Percentiles rank a stretch among this genome's conserved stretches.
These are phyloP conservation scores for Zelostemma sp. DNA, from an alignment of 1,140 invertebrate genomes.

Conservation along the genomic window DNA sequence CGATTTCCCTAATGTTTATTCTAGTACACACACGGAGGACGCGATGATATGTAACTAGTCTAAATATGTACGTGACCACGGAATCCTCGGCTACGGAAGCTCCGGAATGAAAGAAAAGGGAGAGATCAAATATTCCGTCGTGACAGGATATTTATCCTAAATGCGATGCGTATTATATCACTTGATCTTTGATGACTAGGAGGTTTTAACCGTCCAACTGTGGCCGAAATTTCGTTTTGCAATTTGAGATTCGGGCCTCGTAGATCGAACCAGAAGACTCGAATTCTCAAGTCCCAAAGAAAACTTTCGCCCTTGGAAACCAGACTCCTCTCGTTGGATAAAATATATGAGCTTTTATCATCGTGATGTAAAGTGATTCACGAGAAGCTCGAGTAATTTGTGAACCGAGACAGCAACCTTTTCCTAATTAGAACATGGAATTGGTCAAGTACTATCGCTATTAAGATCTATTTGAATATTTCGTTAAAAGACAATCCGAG, in stretches of 20 bases:
- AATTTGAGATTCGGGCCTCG: too few relatives aligned
- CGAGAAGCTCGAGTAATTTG: slow-evolving; percentile 25
- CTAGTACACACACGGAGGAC: slow-evolving; percentile 49
- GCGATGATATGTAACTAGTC: slow-evolving; percentile 65
- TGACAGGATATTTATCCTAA: background rate
- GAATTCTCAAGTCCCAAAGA: too few relatives aligned
- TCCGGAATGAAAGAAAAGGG: too few relatives aligned
- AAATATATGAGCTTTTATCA: too few relatives aligned
- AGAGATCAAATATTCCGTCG: too few relatives aligned
- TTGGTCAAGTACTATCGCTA: slow-evolving; percentile 62
- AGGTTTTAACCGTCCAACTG: too few relatives aligned
- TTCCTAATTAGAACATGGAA: slow-evolving; percentile 57
- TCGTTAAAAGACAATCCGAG: slow-evolving; percentile 33
- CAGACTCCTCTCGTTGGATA: too few relatives aligned
- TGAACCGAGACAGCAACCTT: slow-evolving; percentile 27
- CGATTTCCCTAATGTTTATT: slow-evolving; percentile 6
- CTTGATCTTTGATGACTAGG: too few relatives aligned
- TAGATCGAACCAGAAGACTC: too few relatives aligned
- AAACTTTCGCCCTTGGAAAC: too few relatives aligned
- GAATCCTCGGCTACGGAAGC: slow-evolving; percentile 27
- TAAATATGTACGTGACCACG: slow-evolving; percentile 37
- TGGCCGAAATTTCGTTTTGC: too few relatives aligned
- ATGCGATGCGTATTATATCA: too few relatives aligned
- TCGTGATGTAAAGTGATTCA: background rate
- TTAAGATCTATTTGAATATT: slow-evolving; percentile 44